Percentiles rank a stretch among this genome's conserved stretches.
These are phyloP conservation scores for Andrena bucephala DNA, from an alignment of 2,888 invertebrate species.

Conservation along the genomic window DNA sequence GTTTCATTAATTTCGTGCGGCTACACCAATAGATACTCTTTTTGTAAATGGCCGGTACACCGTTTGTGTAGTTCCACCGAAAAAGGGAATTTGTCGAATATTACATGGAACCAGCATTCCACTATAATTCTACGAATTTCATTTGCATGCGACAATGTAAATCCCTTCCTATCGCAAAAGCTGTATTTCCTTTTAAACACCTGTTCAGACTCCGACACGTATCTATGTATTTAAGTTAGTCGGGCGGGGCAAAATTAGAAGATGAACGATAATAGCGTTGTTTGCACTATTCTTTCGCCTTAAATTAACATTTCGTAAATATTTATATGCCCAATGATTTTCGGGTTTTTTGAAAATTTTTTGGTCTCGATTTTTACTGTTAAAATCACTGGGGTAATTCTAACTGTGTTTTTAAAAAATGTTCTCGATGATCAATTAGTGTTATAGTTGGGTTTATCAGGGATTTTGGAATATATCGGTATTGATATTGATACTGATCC, in stretches of 20 bases:
- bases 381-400: too few species aligned
- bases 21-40: background rate
- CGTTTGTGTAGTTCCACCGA: too few species aligned
- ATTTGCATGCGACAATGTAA: background rate
- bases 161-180: background rate
- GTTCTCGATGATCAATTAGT: too few species aligned
- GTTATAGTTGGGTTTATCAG: too few species aligned
- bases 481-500: too few species aligned
- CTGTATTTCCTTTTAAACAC: background rate
- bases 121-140: background rate
- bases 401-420: too few species aligned
- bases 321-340: too few species aligned
- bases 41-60: background rate
- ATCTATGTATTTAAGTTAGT: background rate
- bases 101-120: background rate
- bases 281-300: too few species aligned
- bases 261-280: background rate
- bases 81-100: slow-evolving; percentile 12
- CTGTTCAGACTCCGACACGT: background rate
- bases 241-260: background rate
- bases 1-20: slow-evolving; percentile 11
- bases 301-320: too few species aligned
- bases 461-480: too few species aligned
- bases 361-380: too few species aligned
- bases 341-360: too few species aligned